These are phyloP conservation scores for Anthrax anthrax DNA, from an alignment of 2,888 invertebrate genomes.

Conservation along the genomic window DNA sequence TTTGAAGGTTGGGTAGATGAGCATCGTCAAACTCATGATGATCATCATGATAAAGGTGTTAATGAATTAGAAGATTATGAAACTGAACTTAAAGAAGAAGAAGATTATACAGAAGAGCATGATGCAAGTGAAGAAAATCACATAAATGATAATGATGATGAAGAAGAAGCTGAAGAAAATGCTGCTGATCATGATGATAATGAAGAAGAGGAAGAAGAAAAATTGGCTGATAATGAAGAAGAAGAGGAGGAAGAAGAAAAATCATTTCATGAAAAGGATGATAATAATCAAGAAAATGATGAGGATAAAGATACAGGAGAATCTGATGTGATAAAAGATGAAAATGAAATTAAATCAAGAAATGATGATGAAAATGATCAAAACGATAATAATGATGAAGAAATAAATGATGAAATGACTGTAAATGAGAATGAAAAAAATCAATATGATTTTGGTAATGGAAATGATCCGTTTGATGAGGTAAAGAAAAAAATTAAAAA, in stretches of 20 bases:
- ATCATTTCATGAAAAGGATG: slow-evolving; percentile 26
- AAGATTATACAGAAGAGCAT: slow-evolving; percentile 25
- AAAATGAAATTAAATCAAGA: slow-evolving; percentile 12
- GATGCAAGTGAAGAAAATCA: slow-evolving; percentile 32
- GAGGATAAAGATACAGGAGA: slow-evolving; percentile 11
- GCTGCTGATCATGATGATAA: slow-evolving; percentile 22
- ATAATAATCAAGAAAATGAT: slow-evolving; percentile 17
- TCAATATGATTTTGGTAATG: neutral
- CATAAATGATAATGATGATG: slow-evolving; percentile 26
- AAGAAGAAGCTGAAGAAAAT: slow-evolving; percentile 28
- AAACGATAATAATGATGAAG: slow-evolving; percentile 16
- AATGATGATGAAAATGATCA: slow-evolving; percentile 19
- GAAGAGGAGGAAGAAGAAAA: slow-evolving; percentile 18
- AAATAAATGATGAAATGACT: neutral
- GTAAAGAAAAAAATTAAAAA: too few species aligned
- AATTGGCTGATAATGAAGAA: slow-evolving; percentile 22
- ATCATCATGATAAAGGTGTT: slow-evolving; percentile 19
- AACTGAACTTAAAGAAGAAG: slow-evolving; percentile 22
- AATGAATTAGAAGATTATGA: slow-evolving; percentile 28
- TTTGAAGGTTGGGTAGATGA: slow-evolving; percentile 62
- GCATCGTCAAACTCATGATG: slow-evolving; percentile 26
- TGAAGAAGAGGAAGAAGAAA: slow-evolving; percentile 24
- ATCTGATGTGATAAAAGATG: slow-evolving; percentile 18
- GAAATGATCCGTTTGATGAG: slow-evolving; percentile 35
- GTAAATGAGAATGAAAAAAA: neutral